A percentile compares a stretch with the other conserved stretches of the same genome.
Conservation (phyloP, 2,113 vertebrate species). For the Zosterops pallidus region DNA sequence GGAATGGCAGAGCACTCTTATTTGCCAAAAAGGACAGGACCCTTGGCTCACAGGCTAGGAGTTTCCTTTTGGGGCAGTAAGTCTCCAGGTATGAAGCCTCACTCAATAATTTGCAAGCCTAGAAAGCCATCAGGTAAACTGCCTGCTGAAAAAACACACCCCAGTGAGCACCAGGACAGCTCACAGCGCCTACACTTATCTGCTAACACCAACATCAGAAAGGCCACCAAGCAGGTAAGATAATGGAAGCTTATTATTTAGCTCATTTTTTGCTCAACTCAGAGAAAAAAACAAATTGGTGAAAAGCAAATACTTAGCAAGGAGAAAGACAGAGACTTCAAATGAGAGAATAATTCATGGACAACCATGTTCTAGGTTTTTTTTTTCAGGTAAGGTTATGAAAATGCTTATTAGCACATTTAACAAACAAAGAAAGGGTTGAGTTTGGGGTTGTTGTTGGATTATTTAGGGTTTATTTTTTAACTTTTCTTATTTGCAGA, state of each 20-base stretch:
- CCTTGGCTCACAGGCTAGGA: neutral
- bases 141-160: neutral
- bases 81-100: neutral
- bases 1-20: neutral
- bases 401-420: neutral
- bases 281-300: neutral
- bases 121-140: neutral
- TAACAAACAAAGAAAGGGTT: neutral
- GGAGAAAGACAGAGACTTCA: neutral
- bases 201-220: neutral
- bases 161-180: rapidly evolving
- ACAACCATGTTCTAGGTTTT: neutral
- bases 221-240: neutral
- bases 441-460: neutral
- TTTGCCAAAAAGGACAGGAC: neutral
- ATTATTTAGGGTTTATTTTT: neutral
- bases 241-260: neutral
- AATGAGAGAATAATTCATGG: neutral
- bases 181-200: neutral
- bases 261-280: neutral
- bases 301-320: neutral
- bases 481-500: neutral
- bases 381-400: neutral
- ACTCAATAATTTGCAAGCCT: neutral
- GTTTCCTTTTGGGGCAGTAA: neutral